Conservation (phyloP, 2,888 invertebrate species). For the Heliconius hortense region DNA sequence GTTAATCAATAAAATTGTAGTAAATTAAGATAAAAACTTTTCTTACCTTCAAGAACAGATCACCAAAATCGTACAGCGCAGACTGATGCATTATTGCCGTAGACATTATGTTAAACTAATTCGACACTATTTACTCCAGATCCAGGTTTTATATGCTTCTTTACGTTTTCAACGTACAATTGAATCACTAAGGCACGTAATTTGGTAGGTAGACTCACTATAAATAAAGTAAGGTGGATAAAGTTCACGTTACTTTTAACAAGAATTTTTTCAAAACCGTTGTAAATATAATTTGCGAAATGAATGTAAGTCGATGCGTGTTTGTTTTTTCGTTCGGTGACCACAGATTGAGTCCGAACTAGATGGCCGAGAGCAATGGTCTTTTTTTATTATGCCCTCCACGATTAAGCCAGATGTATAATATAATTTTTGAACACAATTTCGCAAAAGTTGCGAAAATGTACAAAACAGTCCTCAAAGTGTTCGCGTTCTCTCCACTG, state of each 20-base stretch:
- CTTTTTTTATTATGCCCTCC: constrained; percentile 62
- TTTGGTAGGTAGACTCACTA: constrained; percentile 71
- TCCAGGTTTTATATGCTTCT: constrained; percentile 66
- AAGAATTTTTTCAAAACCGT: constrained; percentile 70
- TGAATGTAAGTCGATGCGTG: constrained; percentile 69
- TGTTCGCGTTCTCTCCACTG: constrained; percentile 74
- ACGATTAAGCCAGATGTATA: constrained; percentile 63
- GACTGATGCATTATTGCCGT: constrained; percentile 89
- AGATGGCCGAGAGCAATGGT: constrained; percentile 70
- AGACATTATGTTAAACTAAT: constrained; percentile 84
- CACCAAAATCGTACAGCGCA: constrained; percentile 89
- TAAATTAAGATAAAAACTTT: constrained; percentile 19
- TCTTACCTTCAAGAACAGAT: constrained; percentile 87
- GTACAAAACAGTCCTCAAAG: constrained; percentile 81
- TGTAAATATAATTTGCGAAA: constrained; percentile 62
- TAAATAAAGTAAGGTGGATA: constrained; percentile 66
- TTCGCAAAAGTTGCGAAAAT: constrained; percentile 80
- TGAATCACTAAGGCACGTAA: constrained; percentile 74
- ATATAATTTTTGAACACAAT: constrained; percentile 75
- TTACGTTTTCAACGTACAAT: constrained; percentile 62
- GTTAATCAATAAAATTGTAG: not conserved
- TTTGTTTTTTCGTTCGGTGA: constrained; percentile 77
- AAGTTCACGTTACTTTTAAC: constrained; percentile 67
- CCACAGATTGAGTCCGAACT: constrained; percentile 76
- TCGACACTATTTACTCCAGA: constrained; percentile 64